Conservation (phyloP, 1,140 invertebrate species). For the Eriocheir sinensis region DNA sequence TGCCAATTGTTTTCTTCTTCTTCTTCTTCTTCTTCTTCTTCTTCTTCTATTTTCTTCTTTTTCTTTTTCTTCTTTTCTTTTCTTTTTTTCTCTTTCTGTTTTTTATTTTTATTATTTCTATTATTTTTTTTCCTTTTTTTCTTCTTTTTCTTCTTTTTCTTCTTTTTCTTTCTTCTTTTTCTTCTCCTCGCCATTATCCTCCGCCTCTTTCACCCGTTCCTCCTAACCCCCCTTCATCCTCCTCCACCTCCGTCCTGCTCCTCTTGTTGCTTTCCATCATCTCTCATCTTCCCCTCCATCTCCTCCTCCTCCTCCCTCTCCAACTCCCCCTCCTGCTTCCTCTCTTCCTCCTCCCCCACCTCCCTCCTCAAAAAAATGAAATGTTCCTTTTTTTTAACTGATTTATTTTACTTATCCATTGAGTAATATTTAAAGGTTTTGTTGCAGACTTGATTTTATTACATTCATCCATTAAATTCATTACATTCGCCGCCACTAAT, state of each 20-base stretch:
- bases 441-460: background rate
- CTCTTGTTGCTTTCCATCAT: background rate
- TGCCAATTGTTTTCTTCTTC: too few relatives aligned
- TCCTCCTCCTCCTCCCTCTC: background rate
- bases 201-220: background rate
- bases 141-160: too few relatives aligned
- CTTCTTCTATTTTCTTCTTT: background rate
- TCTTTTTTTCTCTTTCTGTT: too few relatives aligned
- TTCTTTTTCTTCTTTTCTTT: too few relatives aligned
- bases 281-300: background rate
- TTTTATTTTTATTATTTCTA: background rate
- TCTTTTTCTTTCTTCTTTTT: background rate
- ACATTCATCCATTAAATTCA: background rate
- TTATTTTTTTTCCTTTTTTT: background rate
- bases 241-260: background rate
- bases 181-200: background rate
- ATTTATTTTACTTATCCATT: background rate
- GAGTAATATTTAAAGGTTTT: background rate
- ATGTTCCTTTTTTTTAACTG: background rate
- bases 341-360: background rate
- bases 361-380: background rate
- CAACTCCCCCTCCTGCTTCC: background rate
- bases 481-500: background rate
- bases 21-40: background rate
- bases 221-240: background rate